Evolutionary conservation across 2,797 vertebrate species (phyloP), one percentile per base, ranked within the genome.

Genomic region (Sorex maritimensis): DNA sequence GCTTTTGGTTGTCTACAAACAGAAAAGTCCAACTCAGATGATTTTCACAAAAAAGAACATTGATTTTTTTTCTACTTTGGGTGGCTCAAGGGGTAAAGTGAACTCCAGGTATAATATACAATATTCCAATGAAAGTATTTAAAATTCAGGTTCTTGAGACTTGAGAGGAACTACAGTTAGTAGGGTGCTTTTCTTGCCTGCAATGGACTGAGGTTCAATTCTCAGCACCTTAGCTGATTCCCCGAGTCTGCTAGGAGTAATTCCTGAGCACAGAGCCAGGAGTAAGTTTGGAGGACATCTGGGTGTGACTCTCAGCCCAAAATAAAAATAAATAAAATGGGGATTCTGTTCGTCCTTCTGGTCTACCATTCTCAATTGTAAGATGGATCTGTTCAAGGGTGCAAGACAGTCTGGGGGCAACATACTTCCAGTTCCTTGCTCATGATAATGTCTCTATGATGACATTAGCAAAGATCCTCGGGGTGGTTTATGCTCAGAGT

Each of bases 391-490:
- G 49, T 52, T 52, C 49, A 52, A 52, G 49, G 49, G 10, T 52
- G 2, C 49, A 52, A 52, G 41, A 52, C 13, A 14, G 49, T 52
- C 49, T 52, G 49, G 10, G 34, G 34, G 34, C 34, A 34, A 34
- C 34, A 34, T 34, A 44, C 41, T 44, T 5, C 41, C 5, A 44
- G 41, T 44, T 44, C 41, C 41, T 44, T 44, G 41, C 41, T 2
- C 41, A 44, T 44, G 41, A 44, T 44, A 44, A 44, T 44, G 41
- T 44, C 41, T 44, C 46, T 91, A 3, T 84, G 88, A 94, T 86
- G 91, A 91, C 10, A 72, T 91, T 87, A 93, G 44, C 91, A 95
- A 91, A 65, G 46, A 91, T 68, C 7, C 5, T 86, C 38, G 46
- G 81, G 75, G n/a, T 77, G 44, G 81, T 0, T 87, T 86, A 84